Conservation (phyloP, 1,140 invertebrate genomes). For the Latrodectus geometricus region DNA sequence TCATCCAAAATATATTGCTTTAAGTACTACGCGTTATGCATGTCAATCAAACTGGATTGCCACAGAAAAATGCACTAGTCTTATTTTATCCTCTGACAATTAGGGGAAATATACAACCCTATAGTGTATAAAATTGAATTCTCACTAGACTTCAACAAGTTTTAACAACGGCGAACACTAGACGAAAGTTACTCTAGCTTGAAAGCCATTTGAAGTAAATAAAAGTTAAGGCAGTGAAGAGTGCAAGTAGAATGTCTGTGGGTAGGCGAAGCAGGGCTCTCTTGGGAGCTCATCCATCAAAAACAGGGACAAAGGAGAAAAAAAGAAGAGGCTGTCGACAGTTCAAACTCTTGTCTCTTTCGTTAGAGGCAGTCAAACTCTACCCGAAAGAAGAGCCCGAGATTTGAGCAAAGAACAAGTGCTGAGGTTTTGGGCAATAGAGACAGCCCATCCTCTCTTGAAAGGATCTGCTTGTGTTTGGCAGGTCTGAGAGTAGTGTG, state of each 20-base stretch:
- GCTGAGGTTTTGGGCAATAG: neutral
- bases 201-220: neutral
- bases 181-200: neutral
- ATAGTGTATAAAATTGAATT: too few relatives aligned
- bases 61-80: too few relatives aligned
- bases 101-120: too few relatives aligned
- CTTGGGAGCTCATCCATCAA: neutral
- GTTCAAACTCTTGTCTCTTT: neutral
- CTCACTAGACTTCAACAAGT: neutral
- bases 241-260: neutral
- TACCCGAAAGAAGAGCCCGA: neutral
- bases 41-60: too few relatives aligned
- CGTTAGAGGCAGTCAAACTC: neutral
- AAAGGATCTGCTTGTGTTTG: neutral
- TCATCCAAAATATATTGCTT: too few relatives aligned
- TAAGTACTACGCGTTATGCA: too few relatives aligned
- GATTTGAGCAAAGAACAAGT: neutral
- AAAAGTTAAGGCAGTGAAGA: neutral
- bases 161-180: neutral
- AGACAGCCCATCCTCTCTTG: neutral
- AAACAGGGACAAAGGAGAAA: neutral
- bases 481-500: neutral
- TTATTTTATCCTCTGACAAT: too few relatives aligned
- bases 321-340: neutral
- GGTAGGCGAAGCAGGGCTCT: neutral